phyloP scores from a whole-genome alignment of 2,888 invertebrate species.

The Onchidella celtica region DNA sequence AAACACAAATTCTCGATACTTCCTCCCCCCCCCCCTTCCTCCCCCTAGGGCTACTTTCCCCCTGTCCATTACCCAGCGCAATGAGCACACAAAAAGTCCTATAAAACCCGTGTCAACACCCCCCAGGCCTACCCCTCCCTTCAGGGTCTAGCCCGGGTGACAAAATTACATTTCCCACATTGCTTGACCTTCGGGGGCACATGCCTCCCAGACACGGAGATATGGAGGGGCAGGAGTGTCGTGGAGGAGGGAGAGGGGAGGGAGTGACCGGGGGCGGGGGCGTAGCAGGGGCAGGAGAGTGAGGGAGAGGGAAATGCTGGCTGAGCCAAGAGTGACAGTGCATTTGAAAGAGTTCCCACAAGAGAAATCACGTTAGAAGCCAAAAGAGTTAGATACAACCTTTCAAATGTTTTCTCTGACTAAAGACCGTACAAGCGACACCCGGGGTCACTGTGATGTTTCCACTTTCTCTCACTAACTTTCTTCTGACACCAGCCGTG shows the following conservation, averaged over 20 bases:
- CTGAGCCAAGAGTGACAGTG: too few species aligned
- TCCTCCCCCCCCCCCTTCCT: not conserved
- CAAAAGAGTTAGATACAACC: too few species aligned
- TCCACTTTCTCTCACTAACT: too few species aligned
- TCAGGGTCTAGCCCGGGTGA: not conserved
- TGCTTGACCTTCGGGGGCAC: constrained; percentile 5
- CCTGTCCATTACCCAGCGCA: not conserved
- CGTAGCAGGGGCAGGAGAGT: not conserved
- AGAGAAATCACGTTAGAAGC: too few species aligned
- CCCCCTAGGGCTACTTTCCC: not conserved
- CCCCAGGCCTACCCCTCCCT: constrained; percentile 1
- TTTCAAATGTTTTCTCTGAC: too few species aligned
- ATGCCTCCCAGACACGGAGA: not conserved
- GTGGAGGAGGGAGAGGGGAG: not conserved
- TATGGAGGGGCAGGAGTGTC: not conserved
- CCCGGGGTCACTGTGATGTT: too few species aligned
- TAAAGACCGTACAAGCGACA: too few species aligned
- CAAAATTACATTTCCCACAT: constrained; percentile 19
- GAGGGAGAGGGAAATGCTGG: not conserved
- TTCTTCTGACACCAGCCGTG: too few species aligned
- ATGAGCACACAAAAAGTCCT: constrained; percentile 13
- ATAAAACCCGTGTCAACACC: not conserved
- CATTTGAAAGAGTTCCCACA: too few species aligned
- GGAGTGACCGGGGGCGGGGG: not conserved
- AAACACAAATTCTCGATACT: not conserved